Base-by-base conservation (phyloP, 2,888 invertebrate genomes). In the Catocala nupta region DNA sequence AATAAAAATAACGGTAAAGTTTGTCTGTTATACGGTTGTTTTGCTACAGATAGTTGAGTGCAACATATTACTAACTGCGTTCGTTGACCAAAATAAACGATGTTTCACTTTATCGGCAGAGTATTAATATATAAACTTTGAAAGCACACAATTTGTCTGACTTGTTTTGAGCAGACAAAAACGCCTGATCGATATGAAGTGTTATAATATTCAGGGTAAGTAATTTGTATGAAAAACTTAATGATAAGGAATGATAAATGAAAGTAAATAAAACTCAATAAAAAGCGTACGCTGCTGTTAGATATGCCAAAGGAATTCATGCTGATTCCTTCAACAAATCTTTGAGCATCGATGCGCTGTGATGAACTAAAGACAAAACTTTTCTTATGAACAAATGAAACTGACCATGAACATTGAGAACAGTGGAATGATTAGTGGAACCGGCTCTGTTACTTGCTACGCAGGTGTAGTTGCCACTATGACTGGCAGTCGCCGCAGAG, bases 391-490 rank as follows among this genome's bases (percentile, higher is more conserved):
- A 62, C 70, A 79, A 83, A 86, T 83, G 69, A 85, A 90, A 93
- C 93, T 93, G 90, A 94, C 94, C 94, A 90, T 94, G 94, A 87
- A 94, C 94, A 81, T 94, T 94, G 85, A 92, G 90, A 86, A 90
- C 88, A 95, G 96, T 95, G 80, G 96, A 95, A 88, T 96, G 95
- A 83, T 96, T 96, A 81, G 95, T 94, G 65, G 91, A 94, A 79
- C 97, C 97, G 70, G 96, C 97, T 78, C 88, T 93, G 92, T 97
- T 97, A 70, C 94, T 93, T 43, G 97, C 97, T 73, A 96, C 95
- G 88, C 98, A 97, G 70, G 96, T 97, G 84, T 97, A 97, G 83
- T 95, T 95, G 73, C 97, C 97, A 70, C 96, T 96, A 86, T 97
- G 97, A 66, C 95, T 94, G 36, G 96, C 96, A 77, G 95, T 95